These are phyloP conservation scores for Acrocephalus arundinaceus DNA, from an alignment of 2,113 vertebrate genomes.

Conservation along the genomic window DNA sequence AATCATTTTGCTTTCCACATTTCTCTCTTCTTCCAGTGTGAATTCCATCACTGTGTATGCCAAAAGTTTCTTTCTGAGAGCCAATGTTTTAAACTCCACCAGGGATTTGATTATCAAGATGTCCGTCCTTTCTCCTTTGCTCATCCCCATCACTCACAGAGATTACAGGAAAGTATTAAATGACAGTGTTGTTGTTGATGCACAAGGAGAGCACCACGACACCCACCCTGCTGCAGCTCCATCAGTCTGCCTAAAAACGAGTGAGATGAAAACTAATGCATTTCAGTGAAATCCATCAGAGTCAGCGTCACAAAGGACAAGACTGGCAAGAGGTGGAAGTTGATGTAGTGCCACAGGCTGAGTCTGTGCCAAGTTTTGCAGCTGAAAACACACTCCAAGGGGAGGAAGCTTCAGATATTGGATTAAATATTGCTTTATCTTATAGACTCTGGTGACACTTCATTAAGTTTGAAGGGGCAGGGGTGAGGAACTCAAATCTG, in stretches of 20 bases:
- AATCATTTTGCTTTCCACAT: neutral
- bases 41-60: neutral
- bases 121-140: neutral
- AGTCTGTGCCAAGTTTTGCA: neutral
- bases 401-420: neutral
- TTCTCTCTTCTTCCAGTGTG: neutral
- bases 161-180: neutral
- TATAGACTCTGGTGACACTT: neutral
- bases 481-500: neutral
- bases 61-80: neutral
- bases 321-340: neutral
- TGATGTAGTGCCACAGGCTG: neutral
- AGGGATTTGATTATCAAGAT: neutral
- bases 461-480: neutral
- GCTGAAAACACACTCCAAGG: neutral
- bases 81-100: neutral
- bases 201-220: neutral
- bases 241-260: neutral
- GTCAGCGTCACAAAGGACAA: neutral
- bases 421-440: conserved; percentile 27
- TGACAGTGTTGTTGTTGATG: neutral
- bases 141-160: neutral
- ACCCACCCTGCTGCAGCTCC: neutral
- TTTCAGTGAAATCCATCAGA: neutral
- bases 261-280: neutral